Conservation (phyloP, 2,113 vertebrate genomes). For the Coptodon bakossiorum region DNA sequence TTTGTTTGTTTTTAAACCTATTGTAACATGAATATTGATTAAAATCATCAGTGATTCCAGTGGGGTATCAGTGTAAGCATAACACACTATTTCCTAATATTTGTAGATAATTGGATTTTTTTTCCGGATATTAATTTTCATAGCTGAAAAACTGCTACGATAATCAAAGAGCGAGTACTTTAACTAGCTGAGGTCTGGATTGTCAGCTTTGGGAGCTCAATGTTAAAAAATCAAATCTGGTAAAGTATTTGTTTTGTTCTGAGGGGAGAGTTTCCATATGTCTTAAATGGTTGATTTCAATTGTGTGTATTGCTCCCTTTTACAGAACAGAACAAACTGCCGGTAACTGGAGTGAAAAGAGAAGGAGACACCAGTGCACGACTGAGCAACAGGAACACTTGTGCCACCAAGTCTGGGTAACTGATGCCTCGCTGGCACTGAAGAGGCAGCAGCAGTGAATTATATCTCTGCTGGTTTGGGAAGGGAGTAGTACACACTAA, state of each 20-base stretch:
- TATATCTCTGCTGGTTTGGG: neutral
- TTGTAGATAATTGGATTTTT: neutral
- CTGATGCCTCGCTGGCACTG: neutral
- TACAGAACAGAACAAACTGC: neutral
- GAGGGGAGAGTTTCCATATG: neutral
- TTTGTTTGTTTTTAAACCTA: no score
- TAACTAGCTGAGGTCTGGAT: neutral
- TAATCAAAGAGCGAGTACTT: neutral
- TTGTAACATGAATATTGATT: neutral
- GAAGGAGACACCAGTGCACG: neutral
- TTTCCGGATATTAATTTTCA: neutral
- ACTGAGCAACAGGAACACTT: neutral
- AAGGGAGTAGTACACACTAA: neutral
- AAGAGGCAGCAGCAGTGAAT: neutral
- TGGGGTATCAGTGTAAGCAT: neutral
- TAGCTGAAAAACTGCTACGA: neutral
- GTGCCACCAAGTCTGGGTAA: neutral
- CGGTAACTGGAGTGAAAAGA: neutral
- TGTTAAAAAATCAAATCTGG: neutral
- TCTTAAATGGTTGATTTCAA: neutral
- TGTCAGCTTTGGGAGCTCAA: neutral
- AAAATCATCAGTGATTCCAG: neutral
- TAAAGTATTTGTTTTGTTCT: neutral
- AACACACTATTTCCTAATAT: neutral
- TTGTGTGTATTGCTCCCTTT: neutral